Evolutionary conservation across 2,797 vertebrate species (phyloP).

Genomic region (Amblyraja radiata): DNA sequence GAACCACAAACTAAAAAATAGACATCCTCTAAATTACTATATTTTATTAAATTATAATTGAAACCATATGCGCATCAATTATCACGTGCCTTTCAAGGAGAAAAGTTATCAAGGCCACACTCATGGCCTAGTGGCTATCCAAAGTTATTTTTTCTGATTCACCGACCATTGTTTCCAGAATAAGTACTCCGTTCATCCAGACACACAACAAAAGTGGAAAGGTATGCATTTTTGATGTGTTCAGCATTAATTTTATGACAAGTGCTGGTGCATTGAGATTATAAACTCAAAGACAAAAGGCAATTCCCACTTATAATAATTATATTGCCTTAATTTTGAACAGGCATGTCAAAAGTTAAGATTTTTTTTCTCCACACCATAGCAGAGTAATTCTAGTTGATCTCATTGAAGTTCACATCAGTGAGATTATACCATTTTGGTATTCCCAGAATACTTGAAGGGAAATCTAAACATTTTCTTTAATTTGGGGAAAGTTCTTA

Average conservation of each 20-base stretch:
- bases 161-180: background rate
- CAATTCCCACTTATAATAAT: background rate
- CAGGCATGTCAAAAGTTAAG: background rate
- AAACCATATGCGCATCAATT: background rate
- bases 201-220: background rate
- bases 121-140: background rate
- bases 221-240: background rate
- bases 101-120: background rate
- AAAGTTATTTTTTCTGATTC: background rate
- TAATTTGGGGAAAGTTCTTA: background rate
- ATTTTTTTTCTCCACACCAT: background rate
- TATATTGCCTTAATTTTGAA: background rate
- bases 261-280: background rate
- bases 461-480: background rate
- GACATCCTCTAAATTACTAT: background rate
- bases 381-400: background rate
- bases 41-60: background rate
- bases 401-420: background rate
- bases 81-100: background rate
- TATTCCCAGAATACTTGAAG: background rate
- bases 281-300: background rate
- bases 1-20: background rate
- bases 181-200: background rate
- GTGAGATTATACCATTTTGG: background rate
- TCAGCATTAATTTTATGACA: background rate